Base-by-base conservation (phyloP, 35 echinoderm and acorn worm species). In the Nesometra sesokonis region DNA sequence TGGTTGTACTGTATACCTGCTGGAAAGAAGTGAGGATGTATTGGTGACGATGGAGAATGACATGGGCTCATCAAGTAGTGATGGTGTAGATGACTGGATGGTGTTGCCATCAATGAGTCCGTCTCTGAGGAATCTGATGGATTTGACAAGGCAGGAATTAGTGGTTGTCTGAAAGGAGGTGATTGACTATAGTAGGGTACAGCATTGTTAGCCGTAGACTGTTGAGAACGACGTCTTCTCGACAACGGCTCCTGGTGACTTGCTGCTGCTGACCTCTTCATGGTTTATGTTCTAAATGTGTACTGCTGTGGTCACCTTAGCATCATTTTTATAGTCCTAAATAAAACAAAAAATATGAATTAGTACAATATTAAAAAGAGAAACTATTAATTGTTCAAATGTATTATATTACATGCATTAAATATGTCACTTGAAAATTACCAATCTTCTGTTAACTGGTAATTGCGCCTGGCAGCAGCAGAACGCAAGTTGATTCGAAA, bases 91-190 rank as follows among this genome's bases (percentile, higher is more conserved):
- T 32, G 32, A 81, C 13, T 33, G 23, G 35, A 81, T 87, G n/a
- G 52, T 27, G 21, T 2, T 1, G 23, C 23, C 52, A 67, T 91
- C 90, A 31, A 67, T 38, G 47, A 78, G 30, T 78, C 40, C 5
- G 90, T 87, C 39, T 91, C 90, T 21, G 90, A 77, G 0, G 86
- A 87, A 79, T 91, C 90, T 33, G 89, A 87, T 5, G 90, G 87
- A 11, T 57, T 86, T 2, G 90, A 91, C 38, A 89, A 57, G 30
- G 87, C 46, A 21, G 37, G 36, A 30, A 77, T 46, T 17, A 89
- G 80, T 4, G 32, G 5, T 33, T 79, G 87, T 83, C 38, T 33
- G 79, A 67, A 67, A 13, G 52, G 21, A 1, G 52, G 8, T 67
- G 23, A 27, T 13, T 67, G 52, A 27, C 23, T 19, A 67, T 67